Percentiles rank a stretch among this genome's conserved stretches.
Conservation (phyloP, 2,113 vertebrate genomes). For the Urocitellus parryii region DNA sequence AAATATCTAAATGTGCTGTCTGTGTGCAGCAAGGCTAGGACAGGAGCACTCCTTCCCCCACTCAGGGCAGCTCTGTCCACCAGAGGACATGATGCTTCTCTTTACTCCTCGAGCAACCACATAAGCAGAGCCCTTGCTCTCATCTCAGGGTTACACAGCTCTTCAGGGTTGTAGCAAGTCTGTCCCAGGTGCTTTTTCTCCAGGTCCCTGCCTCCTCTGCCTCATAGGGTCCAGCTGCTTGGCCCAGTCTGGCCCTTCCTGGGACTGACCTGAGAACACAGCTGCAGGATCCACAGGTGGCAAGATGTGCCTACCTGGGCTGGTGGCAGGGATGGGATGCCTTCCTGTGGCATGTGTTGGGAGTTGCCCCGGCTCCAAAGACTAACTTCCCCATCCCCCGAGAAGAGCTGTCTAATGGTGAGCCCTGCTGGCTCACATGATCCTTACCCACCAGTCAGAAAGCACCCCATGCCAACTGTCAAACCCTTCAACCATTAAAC, state of each 20-base stretch:
- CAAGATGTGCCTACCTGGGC: neutral
- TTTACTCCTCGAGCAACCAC: accelerated
- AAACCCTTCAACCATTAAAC: too few species aligned
- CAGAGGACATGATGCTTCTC: too few species aligned
- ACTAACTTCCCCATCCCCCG: too few species aligned
- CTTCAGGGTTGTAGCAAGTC: neutral
- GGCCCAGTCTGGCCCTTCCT: accelerated
- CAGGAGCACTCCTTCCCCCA: accelerated
- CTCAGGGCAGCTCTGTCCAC: accelerated
- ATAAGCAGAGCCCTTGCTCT: neutral
- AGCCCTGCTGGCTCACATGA: too few species aligned
- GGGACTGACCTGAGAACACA: neutral
- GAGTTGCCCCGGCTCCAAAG: too few species aligned
- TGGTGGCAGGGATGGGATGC: neutral
- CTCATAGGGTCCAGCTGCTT: neutral
- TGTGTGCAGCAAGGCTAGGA: neutral
- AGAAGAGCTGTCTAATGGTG: too few species aligned
- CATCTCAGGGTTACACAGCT: neutral
- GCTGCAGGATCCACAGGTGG: neutral
- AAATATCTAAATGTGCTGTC: neutral
- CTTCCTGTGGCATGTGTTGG: neutral
- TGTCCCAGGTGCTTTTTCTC: neutral
- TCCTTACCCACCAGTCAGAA: too few species aligned
- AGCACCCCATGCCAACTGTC: too few species aligned
- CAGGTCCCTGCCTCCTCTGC: neutral